Base-by-base conservation (phyloP, 2,888 invertebrate species). In the Hofmannophila pseudospretella region DNA sequence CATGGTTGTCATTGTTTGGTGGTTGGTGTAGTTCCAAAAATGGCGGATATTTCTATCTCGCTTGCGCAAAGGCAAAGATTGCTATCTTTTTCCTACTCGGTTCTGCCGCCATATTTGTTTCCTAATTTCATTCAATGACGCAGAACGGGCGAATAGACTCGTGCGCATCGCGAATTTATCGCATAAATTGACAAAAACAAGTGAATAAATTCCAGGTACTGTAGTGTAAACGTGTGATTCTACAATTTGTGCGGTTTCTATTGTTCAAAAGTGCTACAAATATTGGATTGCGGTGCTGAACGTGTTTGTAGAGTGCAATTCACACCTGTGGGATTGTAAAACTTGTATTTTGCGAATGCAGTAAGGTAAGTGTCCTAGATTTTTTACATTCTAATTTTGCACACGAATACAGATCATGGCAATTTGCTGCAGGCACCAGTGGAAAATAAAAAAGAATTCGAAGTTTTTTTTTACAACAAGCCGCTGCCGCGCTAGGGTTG, bases 121-220 rank as follows among this genome's bases (percentile, higher is more conserved):
- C 23, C n/a, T n/a, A 8, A 5, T 8, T 23, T 14, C 25, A 25
- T 9, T 33, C 33, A 33, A 14, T 33, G 33, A 33, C 33, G 33
- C 33, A 33, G 13, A 33, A 33, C 13, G 13, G 9, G 3, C 13
- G 14, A 14, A 5, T 4, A 5, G 2, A 14, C 26, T 23, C 33
- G 33, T 26, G 33, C 26, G 33, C 33, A 26, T 33, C 23, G 33
- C 33, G 33, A 33, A 14, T 13, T 33, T 33, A 14, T 33, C 16
- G 33, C 33, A 22, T 25, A 33, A 22, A 22, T 32, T 32, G 14
- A 12, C 8, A 32, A 32, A 32, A 33, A 33, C 25, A 23, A 26
- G 25, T 33, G 25, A n/a, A n/a, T 8, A 1, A 25, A 14, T 14
- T 14, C 33, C 5, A 7, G 7, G 14, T 25, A 25, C 9, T 2